These are phyloP conservation scores for Zenarchopterus dispar DNA, from an alignment of 2,797 vertebrate species.

Conservation along the genomic window DNA sequence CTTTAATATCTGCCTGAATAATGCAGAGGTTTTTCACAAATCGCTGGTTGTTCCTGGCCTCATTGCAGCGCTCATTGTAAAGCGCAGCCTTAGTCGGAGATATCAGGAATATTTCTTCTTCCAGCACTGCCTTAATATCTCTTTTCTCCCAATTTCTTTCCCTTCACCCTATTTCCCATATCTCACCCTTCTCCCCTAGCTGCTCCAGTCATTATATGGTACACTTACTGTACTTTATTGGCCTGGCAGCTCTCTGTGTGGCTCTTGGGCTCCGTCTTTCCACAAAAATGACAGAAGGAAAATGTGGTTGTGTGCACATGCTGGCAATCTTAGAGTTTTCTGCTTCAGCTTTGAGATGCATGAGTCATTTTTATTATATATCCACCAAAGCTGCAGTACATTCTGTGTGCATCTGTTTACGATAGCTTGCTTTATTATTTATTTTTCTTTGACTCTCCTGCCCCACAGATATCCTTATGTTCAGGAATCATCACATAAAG, in stretches of 20 bases:
- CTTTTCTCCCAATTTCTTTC: conserved; percentile 11
- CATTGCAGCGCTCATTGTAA: conserved; percentile 13
- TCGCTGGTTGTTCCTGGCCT: conserved; percentile 34
- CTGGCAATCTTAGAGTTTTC: conserved; percentile 13
- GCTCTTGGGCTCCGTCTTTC: neutral
- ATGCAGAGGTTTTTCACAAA: conserved; percentile 47
- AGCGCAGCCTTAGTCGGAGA: conserved; percentile 11
- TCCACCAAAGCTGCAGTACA: conserved; percentile 17
- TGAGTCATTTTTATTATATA: conserved; percentile 6
- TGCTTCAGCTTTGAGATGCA: neutral
- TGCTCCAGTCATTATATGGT: conserved; percentile 33
- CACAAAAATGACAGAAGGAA: neutral
- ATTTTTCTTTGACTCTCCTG: conserved; percentile 7
- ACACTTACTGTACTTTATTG: conserved; percentile 44
- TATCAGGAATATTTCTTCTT: conserved; percentile 41
- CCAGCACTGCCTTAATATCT: conserved; percentile 19
- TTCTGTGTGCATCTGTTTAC: conserved; percentile 14
- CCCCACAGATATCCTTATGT: neutral
- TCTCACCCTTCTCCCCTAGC: conserved; percentile 22
- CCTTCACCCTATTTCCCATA: conserved; percentile 19
- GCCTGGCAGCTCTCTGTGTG: conserved; percentile 6
- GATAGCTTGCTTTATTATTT: neutral
- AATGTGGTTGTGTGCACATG: conserved; percentile 5
- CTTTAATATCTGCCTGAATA: conserved; percentile 71
- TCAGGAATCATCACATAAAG: conserved; percentile 23